phyloP scores from a whole-genome alignment of 2,888 invertebrate genomes.

The Aphelenchoides bicaudatus region DNA sequence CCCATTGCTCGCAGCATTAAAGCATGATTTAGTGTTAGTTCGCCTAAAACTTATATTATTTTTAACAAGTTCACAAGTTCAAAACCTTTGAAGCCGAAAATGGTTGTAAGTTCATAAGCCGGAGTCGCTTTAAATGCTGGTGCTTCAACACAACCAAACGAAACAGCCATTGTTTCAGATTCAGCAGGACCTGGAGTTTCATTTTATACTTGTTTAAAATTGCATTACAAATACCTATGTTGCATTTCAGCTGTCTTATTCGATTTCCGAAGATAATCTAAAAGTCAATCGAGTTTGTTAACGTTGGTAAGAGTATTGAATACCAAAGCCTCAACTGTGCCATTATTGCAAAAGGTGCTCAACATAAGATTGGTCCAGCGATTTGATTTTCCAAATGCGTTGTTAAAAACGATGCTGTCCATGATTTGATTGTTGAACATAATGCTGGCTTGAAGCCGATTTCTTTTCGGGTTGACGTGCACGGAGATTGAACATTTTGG shows the following conservation, averaged over 20 bases:
- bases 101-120: slow-evolving; percentile 27
- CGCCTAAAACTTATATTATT: slow-evolving; percentile 25
- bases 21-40: slow-evolving; percentile 31
- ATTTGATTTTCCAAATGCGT: slow-evolving; percentile 7
- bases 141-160: slow-evolving; percentile 16
- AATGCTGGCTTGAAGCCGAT: background rate
- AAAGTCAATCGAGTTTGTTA: slow-evolving; percentile 10
- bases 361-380: slow-evolving; percentile 23
- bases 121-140: background rate
- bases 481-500: background rate
- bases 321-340: background rate
- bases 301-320: background rate
- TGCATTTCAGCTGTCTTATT: slow-evolving; percentile 11
- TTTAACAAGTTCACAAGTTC: background rate
- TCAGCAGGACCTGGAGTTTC: too few species aligned
- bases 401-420: slow-evolving; percentile 3
- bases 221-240: slow-evolving; percentile 18
- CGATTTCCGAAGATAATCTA: slow-evolving; percentile 22
- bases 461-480: slow-evolving; percentile 1
- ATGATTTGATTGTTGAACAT: background rate
- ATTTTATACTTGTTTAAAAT: slow-evolving; percentile 1
- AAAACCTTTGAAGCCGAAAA: slow-evolving; percentile 37
- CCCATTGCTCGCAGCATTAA: slow-evolving; percentile 39
- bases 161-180: slow-evolving; percentile 17
- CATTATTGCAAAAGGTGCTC: slow-evolving; percentile 20